Percentiles rank a stretch among this genome's conserved stretches.
Evolutionary conservation across 2,797 vertebrate genomes (phyloP).

Genomic region (Discoglossus pictus): DNA sequence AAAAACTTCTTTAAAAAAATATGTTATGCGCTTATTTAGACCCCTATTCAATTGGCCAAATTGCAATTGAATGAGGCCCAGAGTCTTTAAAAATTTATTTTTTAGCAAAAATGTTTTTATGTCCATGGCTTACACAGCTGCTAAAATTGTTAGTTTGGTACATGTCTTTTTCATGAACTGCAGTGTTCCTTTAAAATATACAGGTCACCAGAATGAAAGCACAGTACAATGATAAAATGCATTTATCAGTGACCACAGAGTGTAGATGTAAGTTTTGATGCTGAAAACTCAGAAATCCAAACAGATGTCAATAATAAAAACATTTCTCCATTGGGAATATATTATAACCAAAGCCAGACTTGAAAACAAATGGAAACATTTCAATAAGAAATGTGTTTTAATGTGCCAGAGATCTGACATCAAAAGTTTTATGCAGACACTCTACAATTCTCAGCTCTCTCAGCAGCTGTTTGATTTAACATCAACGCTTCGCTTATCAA

Average conservation of each 20-base stretch:
- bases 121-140: no score
- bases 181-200: no score
- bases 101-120: no score
- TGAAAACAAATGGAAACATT: conserved; percentile 27
- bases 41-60: no score
- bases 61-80: no score
- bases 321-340: conserved; percentile 15
- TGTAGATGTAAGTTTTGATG: neutral
- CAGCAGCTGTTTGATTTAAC: conserved; percentile 8
- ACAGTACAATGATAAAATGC: no score
- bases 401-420: conserved; percentile 22
- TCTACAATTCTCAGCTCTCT: conserved; percentile 1
- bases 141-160: no score
- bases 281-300: neutral
- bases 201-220: no score
- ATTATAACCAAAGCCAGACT: conserved; percentile 28
- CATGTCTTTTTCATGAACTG: no score
- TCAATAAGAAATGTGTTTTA: conserved; percentile 18
- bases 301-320: conserved; percentile 34
- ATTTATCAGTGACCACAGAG: neutral
- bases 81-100: no score
- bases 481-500: conserved; percentile 1
- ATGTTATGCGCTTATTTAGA: no score
- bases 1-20: no score
- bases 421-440: neutral